These are phyloP conservation scores for Tadarida brasiliensis DNA, from an alignment of 2,797 vertebrate species.

Conservation along the genomic window DNA sequence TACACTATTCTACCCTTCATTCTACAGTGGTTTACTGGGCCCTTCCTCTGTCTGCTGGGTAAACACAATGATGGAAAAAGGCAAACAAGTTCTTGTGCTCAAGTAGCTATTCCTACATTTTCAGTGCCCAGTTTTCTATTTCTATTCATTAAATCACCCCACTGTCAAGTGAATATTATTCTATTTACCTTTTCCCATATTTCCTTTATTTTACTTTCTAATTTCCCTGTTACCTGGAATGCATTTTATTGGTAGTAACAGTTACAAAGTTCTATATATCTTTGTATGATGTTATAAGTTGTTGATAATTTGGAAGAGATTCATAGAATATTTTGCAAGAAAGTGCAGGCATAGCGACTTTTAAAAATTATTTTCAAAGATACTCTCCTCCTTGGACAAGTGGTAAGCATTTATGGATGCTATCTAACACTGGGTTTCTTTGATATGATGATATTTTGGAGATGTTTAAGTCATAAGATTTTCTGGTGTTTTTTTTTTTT, in stretches of 20 bases:
- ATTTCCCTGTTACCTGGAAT: slow-evolving; percentile 30
- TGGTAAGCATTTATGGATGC: not conserved
- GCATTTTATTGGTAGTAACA: not conserved
- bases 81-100: not conserved
- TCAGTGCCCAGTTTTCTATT: not conserved
- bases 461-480: not conserved
- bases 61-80: not conserved
- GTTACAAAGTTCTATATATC: slow-evolving; percentile 27
- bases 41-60: not conserved
- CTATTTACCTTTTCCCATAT: not conserved
- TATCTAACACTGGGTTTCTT: not conserved
- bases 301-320: not conserved
- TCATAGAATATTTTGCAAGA: slow-evolving; percentile 48
- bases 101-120: not conserved
- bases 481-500: not conserved
- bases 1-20: not conserved
- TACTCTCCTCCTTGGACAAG: not conserved
- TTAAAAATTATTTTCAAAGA: slow-evolving; percentile 36
- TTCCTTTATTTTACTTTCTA: not conserved
- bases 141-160: not conserved
- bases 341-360: not conserved
- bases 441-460: slow-evolving; percentile 17
- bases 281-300: not conserved
- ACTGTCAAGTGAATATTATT: not conserved
- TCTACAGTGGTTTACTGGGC: not conserved